phyloP scores from a whole-genome alignment of 2,113 vertebrate genomes.

The Morone chrysops region DNA sequence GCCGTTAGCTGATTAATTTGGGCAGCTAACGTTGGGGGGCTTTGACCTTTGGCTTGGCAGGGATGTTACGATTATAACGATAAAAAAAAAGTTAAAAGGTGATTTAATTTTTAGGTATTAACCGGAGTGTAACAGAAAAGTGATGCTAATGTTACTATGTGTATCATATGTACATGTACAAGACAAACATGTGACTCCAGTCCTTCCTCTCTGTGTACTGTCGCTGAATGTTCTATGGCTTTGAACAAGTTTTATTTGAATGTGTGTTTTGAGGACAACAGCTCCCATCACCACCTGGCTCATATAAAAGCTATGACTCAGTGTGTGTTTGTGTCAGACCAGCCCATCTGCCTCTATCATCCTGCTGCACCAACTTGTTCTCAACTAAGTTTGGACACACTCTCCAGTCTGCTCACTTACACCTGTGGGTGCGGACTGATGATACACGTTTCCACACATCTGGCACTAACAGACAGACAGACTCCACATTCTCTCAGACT shows the following conservation, averaged over 20 bases:
- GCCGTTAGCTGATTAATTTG: no score
- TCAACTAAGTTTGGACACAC: background rate
- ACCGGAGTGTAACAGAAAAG: no score
- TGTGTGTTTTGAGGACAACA: conserved; percentile 58
- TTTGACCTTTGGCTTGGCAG: no score
- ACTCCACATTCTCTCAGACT: no score
- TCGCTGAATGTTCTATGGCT: conserved; percentile 6
- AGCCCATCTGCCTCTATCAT: conserved; percentile 53
- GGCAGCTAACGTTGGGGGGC: no score
- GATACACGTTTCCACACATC: background rate
- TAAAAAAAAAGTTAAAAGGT: no score
- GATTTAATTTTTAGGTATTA: no score
- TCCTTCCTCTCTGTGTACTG: background rate
- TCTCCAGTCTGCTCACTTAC: conserved; percentile 4
- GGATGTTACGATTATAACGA: no score
- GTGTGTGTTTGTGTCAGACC: conserved; percentile 38
- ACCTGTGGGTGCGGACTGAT: conserved; percentile 10
- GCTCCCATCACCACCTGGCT: conserved; percentile 65
- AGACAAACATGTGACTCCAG: conserved; percentile 9
- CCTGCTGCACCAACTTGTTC: conserved; percentile 44
- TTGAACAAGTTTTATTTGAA: conserved; percentile 22
- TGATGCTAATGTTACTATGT: background rate
- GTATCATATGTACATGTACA: background rate
- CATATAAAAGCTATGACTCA: conserved; percentile 63
- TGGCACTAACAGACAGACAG: background rate